Evolutionary conservation across 2,888 invertebrate genomes (phyloP), one percentile per base, ranked within the genome.

Genomic region (Stramonita haemastoma): DNA sequence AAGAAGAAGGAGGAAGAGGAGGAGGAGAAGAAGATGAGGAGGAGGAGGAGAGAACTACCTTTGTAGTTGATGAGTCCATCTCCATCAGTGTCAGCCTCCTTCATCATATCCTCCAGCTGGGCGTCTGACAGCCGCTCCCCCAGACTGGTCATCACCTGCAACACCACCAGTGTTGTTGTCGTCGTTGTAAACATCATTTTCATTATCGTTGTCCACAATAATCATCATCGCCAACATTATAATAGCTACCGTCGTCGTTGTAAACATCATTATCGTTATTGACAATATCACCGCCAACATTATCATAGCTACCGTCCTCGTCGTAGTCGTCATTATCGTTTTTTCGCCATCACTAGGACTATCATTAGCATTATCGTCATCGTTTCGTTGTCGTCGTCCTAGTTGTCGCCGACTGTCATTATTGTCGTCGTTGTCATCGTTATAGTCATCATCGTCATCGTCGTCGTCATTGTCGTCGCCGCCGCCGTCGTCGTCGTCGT

Each of bases 71-170:
- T 91, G 36, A 90, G 90, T 95, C 99, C 99, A 97, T 99, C 99
- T 96, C 99, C 99, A 97, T 99, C 99, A 97, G 99, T 99, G 97
- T 99, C 99, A 95, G 93, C 93, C 34, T 92, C 92, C 89, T 91
- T 89, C 85, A 93, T 93, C 92, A 93, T 92, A 88, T 91, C 93
- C 88, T 92, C 90, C 29, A 92, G 92, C 86, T 93, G 92, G 81
- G 91, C 90, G 73, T 91, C 91, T 5, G 90, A 89, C 70, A 92
- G 89, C 22, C 90, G 90, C 89, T 92, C 92, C 19, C 91, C 92
- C 56, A 92, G 90, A 70, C 90, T 91, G 46, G 88, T 91, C 57
- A 66, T 81, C 81, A 81, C 13, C 81, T 26, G 19, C 26, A 36
- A 15, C 81, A 81, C 36, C 81, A 36, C 36, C 70, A 70, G 70